A percentile compares a stretch with the other conserved stretches of the same genome.
These are phyloP conservation scores for Crematogaster levior DNA, from an alignment of 2,888 invertebrate species.

Conservation along the genomic window DNA sequence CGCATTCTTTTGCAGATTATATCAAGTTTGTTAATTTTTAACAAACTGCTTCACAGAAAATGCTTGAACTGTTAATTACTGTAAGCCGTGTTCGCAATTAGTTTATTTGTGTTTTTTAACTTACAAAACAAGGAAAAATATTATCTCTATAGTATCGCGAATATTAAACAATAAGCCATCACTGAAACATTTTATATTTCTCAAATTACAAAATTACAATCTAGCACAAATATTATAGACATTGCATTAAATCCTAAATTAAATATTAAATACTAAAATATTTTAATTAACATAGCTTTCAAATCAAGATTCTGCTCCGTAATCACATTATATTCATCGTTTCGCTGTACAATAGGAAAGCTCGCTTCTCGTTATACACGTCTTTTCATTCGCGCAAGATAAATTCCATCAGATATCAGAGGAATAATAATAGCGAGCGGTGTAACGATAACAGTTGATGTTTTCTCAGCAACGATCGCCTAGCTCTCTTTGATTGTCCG, in stretches of 20 bases:
- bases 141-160: neutral
- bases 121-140: neutral
- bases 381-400: slow-evolving; percentile 11
- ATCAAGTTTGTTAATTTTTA: slow-evolving; percentile 2
- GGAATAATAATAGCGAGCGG: slow-evolving; percentile 26
- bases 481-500: neutral
- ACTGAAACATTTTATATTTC: neutral
- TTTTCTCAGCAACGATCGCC: slow-evolving; percentile 33
- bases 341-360: neutral
- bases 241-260: too few relatives aligned
- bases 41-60: neutral
- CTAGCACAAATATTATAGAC: neutral
- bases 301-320: neutral
- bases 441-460: slow-evolving; percentile 38
- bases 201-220: neutral
- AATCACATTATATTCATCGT: slow-evolving; percentile 8
- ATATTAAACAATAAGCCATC: neutral
- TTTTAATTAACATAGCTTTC: neutral
- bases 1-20: slow-evolving; percentile 39
- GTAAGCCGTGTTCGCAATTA: neutral
- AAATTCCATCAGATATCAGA: slow-evolving; percentile 37
- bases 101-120: too few relatives aligned
- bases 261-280: too few relatives aligned
- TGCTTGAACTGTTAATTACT: slow-evolving; percentile 17
- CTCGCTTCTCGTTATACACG: neutral